Evolutionary conservation across 2,888 invertebrate genomes (phyloP), one percentile per base, ranked within the genome.

Genomic region (Aphelenchoides bicaudatus): DNA sequence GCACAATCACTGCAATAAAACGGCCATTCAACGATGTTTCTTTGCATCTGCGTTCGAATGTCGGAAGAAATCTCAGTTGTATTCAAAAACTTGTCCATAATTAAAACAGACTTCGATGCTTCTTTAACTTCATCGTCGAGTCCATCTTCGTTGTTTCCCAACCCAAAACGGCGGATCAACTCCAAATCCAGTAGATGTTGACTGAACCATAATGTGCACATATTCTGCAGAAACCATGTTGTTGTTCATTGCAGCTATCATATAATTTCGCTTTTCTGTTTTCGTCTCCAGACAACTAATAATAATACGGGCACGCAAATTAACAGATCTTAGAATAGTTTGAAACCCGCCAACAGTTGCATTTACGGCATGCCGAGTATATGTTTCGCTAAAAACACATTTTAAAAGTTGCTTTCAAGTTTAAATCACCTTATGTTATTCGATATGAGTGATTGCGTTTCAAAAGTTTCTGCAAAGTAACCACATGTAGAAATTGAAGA

Each of bases 91-190:
- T 43, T 43, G 43, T 43, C 43, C 43, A 43, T 25, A 21, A n/a
- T 43, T 25, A 43, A 8, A 21, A 43, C 43, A 8, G 10, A 8
- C 23, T 43, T 43, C 10, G 8, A 43, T 6, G 43, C 43, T 21
- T 43, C 43, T 43, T 43, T 43, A 8, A 43, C 8, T 25, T 10
- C 43, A 19, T 43, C 6, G 43, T 43, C 43, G 10, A 21, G 10
- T 8, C 43, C 43, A n/a, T 43, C 43, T 6, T 10, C n/a, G n/a
- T n/a, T n/a, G n/a, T n/a, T n/a, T 21, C 25, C 23, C 43, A 6
- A 8, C 43, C 43, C 43, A 43, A n/a, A 43, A 43, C 43, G 43
- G 43, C 8, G 43, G 43, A 43, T 43, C 43, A n/a, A 19, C 43
- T 43, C 10, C 16, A 43, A 43, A 13, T 34, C 34, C 13, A 34